These are phyloP conservation scores for Megaceryle alcyon DNA, from an alignment of 2,797 vertebrate species.

Conservation along the genomic window DNA sequence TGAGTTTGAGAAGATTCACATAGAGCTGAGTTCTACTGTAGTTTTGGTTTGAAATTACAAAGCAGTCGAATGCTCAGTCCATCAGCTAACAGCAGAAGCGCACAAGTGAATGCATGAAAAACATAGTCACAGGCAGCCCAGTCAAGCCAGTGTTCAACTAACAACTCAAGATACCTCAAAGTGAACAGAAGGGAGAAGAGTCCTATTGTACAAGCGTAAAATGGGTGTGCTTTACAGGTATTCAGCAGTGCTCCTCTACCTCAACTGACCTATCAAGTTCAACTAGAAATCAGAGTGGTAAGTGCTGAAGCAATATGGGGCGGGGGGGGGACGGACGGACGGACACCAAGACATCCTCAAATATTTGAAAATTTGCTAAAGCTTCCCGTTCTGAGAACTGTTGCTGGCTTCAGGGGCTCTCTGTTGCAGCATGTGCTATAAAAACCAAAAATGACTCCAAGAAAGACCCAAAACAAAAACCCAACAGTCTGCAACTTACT, in stretches of 20 bases:
- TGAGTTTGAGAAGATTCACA: not conserved
- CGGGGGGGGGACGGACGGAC: no score
- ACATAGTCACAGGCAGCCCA: not conserved
- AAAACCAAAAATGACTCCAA: not conserved
- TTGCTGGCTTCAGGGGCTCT: not conserved
- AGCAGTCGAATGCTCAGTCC: not conserved
- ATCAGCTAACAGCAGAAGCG: not conserved
- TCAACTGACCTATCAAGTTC: not conserved
- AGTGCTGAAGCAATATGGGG: not conserved
- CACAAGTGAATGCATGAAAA: not conserved
- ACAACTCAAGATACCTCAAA: not conserved
- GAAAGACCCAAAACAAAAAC: no score
- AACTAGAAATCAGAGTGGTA: not conserved
- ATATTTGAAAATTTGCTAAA: not conserved
- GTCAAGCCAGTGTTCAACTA: not conserved
- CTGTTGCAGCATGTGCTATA: not conserved
- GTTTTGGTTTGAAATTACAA: not conserved
- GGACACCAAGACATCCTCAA: not conserved
- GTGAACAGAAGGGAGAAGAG: not conserved
- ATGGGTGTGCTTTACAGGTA: not conserved
- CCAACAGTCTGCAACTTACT: not conserved
- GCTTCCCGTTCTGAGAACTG: not conserved
- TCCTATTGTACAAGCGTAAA: not conserved
- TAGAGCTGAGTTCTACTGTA: not conserved
- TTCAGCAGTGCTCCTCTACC: not conserved